Base-by-base conservation (phyloP, 2,888 invertebrate species). In the Macrophya annulata region DNA sequence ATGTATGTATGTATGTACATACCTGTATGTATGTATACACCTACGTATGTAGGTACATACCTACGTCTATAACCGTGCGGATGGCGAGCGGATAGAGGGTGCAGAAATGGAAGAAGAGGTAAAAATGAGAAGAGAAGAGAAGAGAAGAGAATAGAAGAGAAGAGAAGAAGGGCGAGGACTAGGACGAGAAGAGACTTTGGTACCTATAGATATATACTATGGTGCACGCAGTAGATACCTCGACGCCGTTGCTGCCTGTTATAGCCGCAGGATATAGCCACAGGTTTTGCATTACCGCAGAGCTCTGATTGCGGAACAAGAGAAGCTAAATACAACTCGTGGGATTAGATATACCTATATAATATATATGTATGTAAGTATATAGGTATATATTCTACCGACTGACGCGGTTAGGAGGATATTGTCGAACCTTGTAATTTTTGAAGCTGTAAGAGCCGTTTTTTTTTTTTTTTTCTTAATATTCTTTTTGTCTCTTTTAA, bases 301-400 rank as follows among this genome's bases (percentile, higher is more conserved):
- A n/a, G n/a, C 77, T 77, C 77, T 77, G 77, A 77, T 77, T 77
- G 77, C 77, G 77, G 77, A 77, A 77, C 51, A 51, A 77, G 77
- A 77, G 51, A 77, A 77, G 77, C 77, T 77, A 77, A 77, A 51
- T 77, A 77, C 77, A 77, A 55, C 48, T 55, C 55, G 31, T 77
- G 51, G 77, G 25, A 77, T 77, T 77, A 77, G 77, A 77, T 77
- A 77, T 77, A 77, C 9, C 45, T 31, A 37, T 25, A 21, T 55
- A n/a, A n/a, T n/a, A n/a, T n/a, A n/a, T n/a, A n/a, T n/a, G n/a
- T n/a, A n/a, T n/a, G n/a, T n/a, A n/a, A n/a, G n/a, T n/a, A n/a
- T n/a, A n/a, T n/a, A n/a, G n/a, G n/a, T n/a, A n/a, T n/a, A n/a
- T n/a, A n/a, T n/a, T 45, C 48, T 48, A 9, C 12, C 45, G 51